Evolutionary conservation across 2,888 invertebrate genomes (phyloP).

Genomic region (Sesia apiformis): DNA sequence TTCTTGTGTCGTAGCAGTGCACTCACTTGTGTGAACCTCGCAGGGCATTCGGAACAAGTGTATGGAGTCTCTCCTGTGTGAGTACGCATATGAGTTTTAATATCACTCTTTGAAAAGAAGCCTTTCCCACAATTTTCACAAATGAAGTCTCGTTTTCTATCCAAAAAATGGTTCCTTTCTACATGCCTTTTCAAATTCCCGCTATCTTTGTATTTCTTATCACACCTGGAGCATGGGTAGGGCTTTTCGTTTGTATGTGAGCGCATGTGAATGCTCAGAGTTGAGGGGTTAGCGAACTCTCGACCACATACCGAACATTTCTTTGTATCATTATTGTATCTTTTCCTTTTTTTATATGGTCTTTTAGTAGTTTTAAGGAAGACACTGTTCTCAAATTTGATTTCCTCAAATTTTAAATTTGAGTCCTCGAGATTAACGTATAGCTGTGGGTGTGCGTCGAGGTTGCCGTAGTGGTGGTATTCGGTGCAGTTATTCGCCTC

Average conservation of each 20-base stretch:
- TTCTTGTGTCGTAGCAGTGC: slow-evolving; percentile 39
- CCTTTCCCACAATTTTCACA: slow-evolving; percentile 59
- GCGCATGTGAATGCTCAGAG: slow-evolving; percentile 38
- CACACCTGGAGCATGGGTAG: slow-evolving; percentile 36
- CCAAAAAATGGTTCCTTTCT: slow-evolving; percentile 32
- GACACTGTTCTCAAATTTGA: slow-evolving; percentile 1
- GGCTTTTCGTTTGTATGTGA: slow-evolving; percentile 42
- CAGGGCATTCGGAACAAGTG: slow-evolving; percentile 36
- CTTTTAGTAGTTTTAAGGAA: slow-evolving; percentile 6
- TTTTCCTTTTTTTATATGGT: slow-evolving; percentile 17
- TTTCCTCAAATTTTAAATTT: neutral
- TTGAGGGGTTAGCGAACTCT: slow-evolving; percentile 31
- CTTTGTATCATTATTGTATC: slow-evolving; percentile 10
- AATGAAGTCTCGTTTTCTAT: slow-evolving; percentile 34
- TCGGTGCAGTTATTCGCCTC: slow-evolving; percentile 21
- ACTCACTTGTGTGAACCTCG: slow-evolving; percentile 42
- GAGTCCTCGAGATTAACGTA: neutral
- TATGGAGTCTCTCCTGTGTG: slow-evolving; percentile 62
- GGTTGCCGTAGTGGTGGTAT: slow-evolving; percentile 11
- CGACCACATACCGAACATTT: slow-evolving; percentile 37
- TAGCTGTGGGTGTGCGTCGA: neutral
- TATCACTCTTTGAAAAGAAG: slow-evolving; percentile 42
- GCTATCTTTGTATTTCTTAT: slow-evolving; percentile 42
- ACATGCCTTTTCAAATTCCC: slow-evolving; percentile 42
- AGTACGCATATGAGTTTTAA: slow-evolving; percentile 44